Percentiles rank a stretch among this genome's conserved stretches.
phyloP scores from a whole-genome alignment of 2,888 invertebrate species.

The Phalera bucephala region DNA sequence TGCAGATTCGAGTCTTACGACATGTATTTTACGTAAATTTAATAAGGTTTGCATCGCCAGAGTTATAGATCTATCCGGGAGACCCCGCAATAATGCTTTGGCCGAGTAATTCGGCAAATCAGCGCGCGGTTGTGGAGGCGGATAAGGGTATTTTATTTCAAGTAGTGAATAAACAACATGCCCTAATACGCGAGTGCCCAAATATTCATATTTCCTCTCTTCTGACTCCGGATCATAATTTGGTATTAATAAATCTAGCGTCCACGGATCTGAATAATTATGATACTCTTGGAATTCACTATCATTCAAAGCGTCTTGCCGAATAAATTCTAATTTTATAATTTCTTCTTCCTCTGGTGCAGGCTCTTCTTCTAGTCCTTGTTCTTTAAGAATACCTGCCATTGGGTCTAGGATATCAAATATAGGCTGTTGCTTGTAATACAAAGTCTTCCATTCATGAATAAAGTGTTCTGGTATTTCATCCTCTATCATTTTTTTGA shows the following conservation, averaged over 20 bases:
- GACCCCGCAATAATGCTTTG: conserved; percentile 66
- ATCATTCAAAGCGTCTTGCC: conserved; percentile 80
- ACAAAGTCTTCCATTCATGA: conserved; percentile 82
- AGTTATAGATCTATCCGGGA: conserved; percentile 65
- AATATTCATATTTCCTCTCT: conserved; percentile 66
- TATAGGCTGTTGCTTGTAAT: conserved; percentile 79
- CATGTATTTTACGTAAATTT: conserved; percentile 57
- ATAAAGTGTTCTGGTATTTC: conserved; percentile 73
- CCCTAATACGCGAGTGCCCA: conserved; percentile 72
- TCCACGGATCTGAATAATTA: conserved; percentile 79
- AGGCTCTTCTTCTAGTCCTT: conserved; percentile 45
- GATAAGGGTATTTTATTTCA: conserved; percentile 71
- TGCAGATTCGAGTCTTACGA: conserved; percentile 74
- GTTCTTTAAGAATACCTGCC: conserved; percentile 59
- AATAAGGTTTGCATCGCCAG: conserved; percentile 68
- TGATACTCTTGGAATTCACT: conserved; percentile 83
- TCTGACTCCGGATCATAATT: conserved; percentile 66
- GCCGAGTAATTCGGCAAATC: conserved; percentile 59
- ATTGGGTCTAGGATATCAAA: conserved; percentile 72
- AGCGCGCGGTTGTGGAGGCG: conserved; percentile 53
- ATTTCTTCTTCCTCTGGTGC: conserved; percentile 64
- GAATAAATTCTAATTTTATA: conserved; percentile 69
- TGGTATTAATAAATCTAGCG: conserved; percentile 64
- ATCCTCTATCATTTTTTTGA: conserved; percentile 59
- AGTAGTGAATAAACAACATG: conserved; percentile 79